These are phyloP conservation scores for Patella depressa DNA, from an alignment of 2,888 invertebrate species.

Conservation along the genomic window DNA sequence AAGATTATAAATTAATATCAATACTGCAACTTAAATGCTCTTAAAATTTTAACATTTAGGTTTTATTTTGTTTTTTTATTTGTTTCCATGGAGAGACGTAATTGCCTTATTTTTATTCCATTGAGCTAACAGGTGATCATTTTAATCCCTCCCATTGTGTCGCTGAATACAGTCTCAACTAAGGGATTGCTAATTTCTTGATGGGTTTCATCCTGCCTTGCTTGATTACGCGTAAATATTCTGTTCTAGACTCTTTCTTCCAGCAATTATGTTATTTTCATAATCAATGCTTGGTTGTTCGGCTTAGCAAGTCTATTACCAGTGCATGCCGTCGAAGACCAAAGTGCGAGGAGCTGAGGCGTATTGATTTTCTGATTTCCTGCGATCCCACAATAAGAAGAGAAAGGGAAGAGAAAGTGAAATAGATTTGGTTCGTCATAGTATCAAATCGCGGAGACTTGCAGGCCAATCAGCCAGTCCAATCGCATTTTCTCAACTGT, in stretches of 20 bases:
- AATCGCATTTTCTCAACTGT: conserved; percentile 10
- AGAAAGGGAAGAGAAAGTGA: conserved; percentile 11
- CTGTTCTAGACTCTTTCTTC: conserved; percentile 2
- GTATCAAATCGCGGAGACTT: conserved; percentile 7
- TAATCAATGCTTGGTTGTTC: conserved; percentile 6
- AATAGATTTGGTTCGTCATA: conserved; percentile 2
- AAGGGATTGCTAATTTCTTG: conserved; percentile 3
- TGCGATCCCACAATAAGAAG: conserved; percentile 2
- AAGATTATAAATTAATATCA: no score
- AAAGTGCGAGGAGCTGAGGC: conserved; percentile 9
- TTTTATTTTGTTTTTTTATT: no score
- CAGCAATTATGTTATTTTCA: conserved; percentile 13
- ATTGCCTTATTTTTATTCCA: no score
- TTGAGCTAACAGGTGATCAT: no score
- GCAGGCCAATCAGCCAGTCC: conserved; percentile 10
- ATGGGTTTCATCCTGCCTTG: not conserved
- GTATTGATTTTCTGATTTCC: not conserved
- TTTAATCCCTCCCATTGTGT: not conserved
- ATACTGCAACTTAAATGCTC: not conserved
- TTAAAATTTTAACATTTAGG: no score
- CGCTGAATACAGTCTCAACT: not conserved
- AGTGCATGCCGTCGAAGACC: not conserved
- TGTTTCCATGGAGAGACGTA: no score
- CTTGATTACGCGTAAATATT: conserved; percentile 1
- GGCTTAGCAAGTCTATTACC: conserved; percentile 10